Percentiles rank a stretch among this genome's conserved stretches.
These are phyloP conservation scores for Heliocidaris erythrogramma DNA, from an alignment of 35 echinoderm and acorn worm genomes.

Conservation along the genomic window DNA sequence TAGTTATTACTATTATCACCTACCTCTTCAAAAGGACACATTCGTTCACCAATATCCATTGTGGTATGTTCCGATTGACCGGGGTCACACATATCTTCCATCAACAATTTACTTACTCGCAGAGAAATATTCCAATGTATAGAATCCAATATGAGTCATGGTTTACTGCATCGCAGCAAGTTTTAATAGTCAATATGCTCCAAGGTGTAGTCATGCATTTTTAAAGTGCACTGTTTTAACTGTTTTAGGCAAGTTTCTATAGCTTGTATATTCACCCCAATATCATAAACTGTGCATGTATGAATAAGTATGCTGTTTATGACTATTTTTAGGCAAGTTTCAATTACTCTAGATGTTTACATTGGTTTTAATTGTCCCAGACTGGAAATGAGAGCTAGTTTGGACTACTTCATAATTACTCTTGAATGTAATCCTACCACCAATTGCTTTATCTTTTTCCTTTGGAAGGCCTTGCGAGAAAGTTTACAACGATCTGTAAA, in stretches of 20 bases:
- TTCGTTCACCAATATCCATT: not conserved
- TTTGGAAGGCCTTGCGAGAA: not conserved
- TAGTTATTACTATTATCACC: not conserved
- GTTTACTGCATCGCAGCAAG: not conserved
- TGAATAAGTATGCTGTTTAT: too few species aligned
- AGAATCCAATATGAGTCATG: not conserved
- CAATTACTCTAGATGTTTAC: not conserved
- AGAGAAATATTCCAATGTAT: not conserved
- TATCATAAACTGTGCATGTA: too few species aligned
- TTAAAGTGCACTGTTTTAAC: too few species aligned
- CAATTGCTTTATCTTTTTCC: not conserved
- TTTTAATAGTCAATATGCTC: not conserved
- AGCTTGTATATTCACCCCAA: not conserved
- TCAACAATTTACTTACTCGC: not conserved
- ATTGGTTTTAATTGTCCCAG: not conserved
- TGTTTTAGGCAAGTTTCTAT: not conserved
- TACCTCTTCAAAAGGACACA: conserved; percentile 7
- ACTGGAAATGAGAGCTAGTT: not conserved
- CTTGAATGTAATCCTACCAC: not conserved
- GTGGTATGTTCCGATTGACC: not conserved
- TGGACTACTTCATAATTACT: not conserved
- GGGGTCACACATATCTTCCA: not conserved
- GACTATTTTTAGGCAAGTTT: too few species aligned
- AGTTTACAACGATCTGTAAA: not conserved
- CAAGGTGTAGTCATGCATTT: too few species aligned